These are phyloP conservation scores for Hemitrygon akajei DNA, from an alignment of 2,797 vertebrate genomes.

Conservation along the genomic window DNA sequence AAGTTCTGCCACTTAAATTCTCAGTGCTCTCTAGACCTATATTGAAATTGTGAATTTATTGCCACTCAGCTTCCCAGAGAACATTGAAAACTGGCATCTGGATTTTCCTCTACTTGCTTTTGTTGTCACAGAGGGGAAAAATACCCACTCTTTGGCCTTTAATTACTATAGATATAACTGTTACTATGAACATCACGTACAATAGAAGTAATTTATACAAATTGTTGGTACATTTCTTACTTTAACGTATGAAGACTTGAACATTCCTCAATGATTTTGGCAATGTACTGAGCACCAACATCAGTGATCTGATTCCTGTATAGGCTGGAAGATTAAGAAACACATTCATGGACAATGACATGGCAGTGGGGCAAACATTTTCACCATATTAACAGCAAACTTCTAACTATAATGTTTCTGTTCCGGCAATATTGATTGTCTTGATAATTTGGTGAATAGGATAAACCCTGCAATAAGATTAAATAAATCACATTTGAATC, in stretches of 20 bases:
- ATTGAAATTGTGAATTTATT: background rate
- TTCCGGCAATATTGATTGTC: background rate
- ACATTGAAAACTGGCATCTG: background rate
- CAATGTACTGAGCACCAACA: constrained; percentile 71
- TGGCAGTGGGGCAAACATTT: no score
- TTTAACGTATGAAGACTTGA: constrained; percentile 71
- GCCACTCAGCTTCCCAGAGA: background rate
- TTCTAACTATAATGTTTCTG: background rate
- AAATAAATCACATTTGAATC: background rate
- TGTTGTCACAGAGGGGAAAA: background rate
- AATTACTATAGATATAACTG: no score
- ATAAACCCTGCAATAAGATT: background rate
- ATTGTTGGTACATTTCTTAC: constrained; percentile 53
- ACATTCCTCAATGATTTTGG: constrained; percentile 79
- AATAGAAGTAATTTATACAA: background rate
- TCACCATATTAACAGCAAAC: background rate
- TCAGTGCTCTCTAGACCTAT: background rate
- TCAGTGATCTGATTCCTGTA: constrained; percentile 91
- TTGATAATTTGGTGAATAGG: background rate
- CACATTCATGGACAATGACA: background rate
- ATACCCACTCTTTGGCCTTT: no score
- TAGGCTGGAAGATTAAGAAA: constrained; percentile 59
- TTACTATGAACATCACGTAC: background rate
- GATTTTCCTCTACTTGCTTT: background rate
- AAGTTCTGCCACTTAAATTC: background rate